These are phyloP conservation scores for Phenganax stokvisi DNA, from an alignment of 92 coral and sea anemone genomes.

Conservation along the genomic window DNA sequence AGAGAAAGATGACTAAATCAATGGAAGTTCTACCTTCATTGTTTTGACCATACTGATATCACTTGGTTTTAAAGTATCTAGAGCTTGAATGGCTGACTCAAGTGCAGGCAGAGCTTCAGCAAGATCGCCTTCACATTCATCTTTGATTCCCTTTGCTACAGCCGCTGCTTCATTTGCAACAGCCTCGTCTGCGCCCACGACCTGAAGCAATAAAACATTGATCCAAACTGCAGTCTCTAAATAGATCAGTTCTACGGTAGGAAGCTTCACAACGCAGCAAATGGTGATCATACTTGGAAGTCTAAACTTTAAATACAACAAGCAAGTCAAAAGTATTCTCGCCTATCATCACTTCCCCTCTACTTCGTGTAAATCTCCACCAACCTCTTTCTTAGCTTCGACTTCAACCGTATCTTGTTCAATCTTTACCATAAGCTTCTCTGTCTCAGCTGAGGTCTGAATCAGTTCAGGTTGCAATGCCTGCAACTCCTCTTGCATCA, in stretches of 20 bases:
- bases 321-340: too few species aligned
- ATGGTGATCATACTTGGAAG: neutral
- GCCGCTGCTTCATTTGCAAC: slow-evolving; percentile 99
- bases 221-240: neutral
- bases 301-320: neutral
- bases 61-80: slow-evolving; percentile 94
- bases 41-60: slow-evolving; percentile 98
- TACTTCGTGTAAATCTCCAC: neutral
- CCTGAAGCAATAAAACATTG: slow-evolving; percentile 43
- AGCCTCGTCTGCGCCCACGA: slow-evolving; percentile 99
- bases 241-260: neutral
- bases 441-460: slow-evolving; percentile 98
- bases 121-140: slow-evolving; percentile 95
- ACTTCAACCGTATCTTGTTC: slow-evolving; percentile 99
- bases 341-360: neutral
- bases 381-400: slow-evolving; percentile 97
- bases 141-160: slow-evolving; percentile 93
- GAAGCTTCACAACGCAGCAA: neutral
- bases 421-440: slow-evolving; percentile 86
- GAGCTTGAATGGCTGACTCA: slow-evolving; percentile 96
- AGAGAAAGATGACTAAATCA: neutral
- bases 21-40: slow-evolving; percentile 68
- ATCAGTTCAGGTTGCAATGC: slow-evolving; percentile 94
- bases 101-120: slow-evolving; percentile 98
- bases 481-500: slow-evolving; percentile 95